Evolutionary conservation across 1,140 invertebrate genomes (phyloP), one percentile per base, ranked within the genome.

Genomic region (Ridgeia piscesae): DNA sequence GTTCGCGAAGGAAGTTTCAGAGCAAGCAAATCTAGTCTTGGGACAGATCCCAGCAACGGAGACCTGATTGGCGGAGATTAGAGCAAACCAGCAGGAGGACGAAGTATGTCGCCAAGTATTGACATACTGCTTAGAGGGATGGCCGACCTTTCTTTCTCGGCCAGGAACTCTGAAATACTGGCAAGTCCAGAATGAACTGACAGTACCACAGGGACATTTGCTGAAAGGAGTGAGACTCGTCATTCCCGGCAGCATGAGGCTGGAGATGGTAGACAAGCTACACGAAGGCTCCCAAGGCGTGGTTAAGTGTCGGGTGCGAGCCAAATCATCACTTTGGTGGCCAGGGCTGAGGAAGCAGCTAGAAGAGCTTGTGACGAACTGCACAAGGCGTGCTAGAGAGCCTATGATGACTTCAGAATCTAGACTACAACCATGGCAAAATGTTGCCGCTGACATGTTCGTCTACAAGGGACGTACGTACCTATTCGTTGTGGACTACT

Each of bases 271-370:
- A 33, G 33, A 93, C 1, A 89, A 88, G 34, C 33, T 94, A 33
- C 93, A 94, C 58, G 91, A 93, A 91, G 92, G 91, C 42, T 92
- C 94, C 89, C 91, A 91, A 58, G 93, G 93, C 21, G 91, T 93
- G 31, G 35, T 42, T 0, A 93, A 94, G 91, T 94, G 93, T 50
- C 33, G 91, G 34, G 35, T 33, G 35, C 90, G 35, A n/a, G 93
- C 94, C 17, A 91, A 92, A 48, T 35, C 91, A n/a, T 48, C 89
- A 33, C 33, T 94, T 4, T 94, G 92, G 92, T 94, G 93, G 94
- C 93, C 93, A 31, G 93, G 92, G 11, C 35, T 93, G 21, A 92
- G 58, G 34, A 93, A 35, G 6, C 35, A 93, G 6, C 88, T 93
- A 0, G 89, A 89, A 4, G 89, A 90, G 6, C 33, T 89, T 34